Evolutionary conservation across 2,888 invertebrate genomes (phyloP), one percentile per base, ranked within the genome.

Genomic region (Pediacus dermestoides): DNA sequence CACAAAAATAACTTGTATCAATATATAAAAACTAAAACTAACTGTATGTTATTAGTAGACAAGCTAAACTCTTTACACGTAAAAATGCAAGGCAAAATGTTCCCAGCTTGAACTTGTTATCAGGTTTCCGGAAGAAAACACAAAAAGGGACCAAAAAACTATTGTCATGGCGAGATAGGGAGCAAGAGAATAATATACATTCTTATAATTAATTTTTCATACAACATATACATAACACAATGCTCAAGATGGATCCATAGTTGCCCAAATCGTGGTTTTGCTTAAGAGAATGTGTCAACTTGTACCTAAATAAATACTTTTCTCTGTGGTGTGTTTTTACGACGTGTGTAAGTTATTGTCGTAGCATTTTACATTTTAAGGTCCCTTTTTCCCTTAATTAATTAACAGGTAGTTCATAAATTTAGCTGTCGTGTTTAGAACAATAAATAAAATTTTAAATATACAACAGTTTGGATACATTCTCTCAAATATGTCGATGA

Each of bases 391-490:
- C 16, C 31, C 12, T 37, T 38, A 44, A 37, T 37, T 45, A 34
- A 27, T 25, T 42, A 35, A 44, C 38, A 45, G 30, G 34, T 37
- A 50, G 46, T 42, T 44, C 42, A 44, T 48, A 48, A 50, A 46
- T 49, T 42, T 46, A 50, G 25, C 26, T 23, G 28, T 38, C 37
- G 32, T 39, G 42, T 40, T 46, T 46, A 42, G 35, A 51, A 50
- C 50, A 55, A 49, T 44, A 47, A 56, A 53, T 55, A 57, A 56
- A 57, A 53, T 55, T 53, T 58, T 50, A 52, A 54, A 53, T 53
- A 52, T 52, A 51, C 51, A 59, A 55, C 52, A 57, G 45, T 46
- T 48, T 34, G 37, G 38, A 44, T 44, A 53, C 45, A 48, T 47
- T 42, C 30, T 43, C 46, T 34, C 22, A 39, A 31, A 37, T 26